Conservation (phyloP, 1,140 invertebrate species). For the Conopomorpha cramerella region DNA sequence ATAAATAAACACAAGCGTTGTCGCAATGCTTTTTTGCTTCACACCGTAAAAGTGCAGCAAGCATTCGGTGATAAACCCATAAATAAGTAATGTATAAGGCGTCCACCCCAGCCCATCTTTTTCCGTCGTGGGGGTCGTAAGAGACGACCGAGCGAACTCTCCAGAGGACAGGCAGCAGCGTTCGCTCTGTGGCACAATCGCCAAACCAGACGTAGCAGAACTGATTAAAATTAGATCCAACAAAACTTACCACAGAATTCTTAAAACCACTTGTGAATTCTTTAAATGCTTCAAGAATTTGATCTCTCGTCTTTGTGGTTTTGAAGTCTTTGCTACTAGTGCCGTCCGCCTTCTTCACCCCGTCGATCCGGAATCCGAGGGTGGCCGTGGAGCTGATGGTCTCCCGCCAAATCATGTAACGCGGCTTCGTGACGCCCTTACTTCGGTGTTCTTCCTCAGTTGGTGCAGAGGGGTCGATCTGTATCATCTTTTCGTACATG, state of each 20-base stretch:
- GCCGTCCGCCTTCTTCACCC: slow-evolving; percentile 86
- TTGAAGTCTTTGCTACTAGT: slow-evolving; percentile 95
- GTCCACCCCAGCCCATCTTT: too few relatives aligned
- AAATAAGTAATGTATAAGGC: too few relatives aligned
- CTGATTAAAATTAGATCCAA: not conserved
- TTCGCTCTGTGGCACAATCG: too few relatives aligned
- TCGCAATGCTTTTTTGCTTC: too few relatives aligned
- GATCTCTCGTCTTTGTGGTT: slow-evolving; percentile 85
- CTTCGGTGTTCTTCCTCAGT: slow-evolving; percentile 86
- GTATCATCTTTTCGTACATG: slow-evolving; percentile 99
- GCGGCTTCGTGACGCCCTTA: slow-evolving; percentile 91
- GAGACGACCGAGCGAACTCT: too few relatives aligned
- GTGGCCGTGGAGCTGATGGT: slow-evolving; percentile 95
- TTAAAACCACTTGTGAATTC: slow-evolving; percentile 83
- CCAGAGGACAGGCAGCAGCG: too few relatives aligned
- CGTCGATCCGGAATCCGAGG: slow-evolving; percentile 95
- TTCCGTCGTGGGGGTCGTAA: too few relatives aligned
- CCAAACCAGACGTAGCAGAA: too few relatives aligned
- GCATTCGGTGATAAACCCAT: too few relatives aligned
- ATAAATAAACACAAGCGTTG: not conserved
- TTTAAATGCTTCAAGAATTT: slow-evolving; percentile 80
- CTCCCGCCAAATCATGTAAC: slow-evolving; percentile 98
- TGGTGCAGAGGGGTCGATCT: slow-evolving; percentile 89
- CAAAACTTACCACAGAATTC: slow-evolving; percentile 72
- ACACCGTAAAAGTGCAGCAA: too few relatives aligned